A percentile compares a stretch with the other conserved stretches of the same genome.
These are phyloP conservation scores for Onthophagus taurus DNA, from an alignment of 1,140 invertebrate species.

Conservation along the genomic window DNA sequence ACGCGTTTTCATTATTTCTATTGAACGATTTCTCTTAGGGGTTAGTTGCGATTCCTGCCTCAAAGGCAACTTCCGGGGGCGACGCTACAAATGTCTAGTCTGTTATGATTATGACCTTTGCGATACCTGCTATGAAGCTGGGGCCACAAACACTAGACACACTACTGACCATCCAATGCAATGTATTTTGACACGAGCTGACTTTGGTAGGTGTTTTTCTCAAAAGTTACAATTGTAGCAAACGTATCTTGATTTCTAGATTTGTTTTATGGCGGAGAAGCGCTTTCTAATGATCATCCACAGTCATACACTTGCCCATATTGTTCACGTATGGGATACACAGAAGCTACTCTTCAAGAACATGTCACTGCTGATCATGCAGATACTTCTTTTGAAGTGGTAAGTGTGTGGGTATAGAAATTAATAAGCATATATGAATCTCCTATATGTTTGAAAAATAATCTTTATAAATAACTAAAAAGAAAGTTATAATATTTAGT, in stretches of 20 bases:
- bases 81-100: constrained; percentile 96
- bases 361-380: constrained; percentile 85
- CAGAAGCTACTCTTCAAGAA: constrained; percentile 82
- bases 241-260: constrained; percentile 47
- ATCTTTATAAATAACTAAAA: too few relatives aligned
- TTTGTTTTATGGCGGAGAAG: constrained; percentile 91
- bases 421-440: too few relatives aligned
- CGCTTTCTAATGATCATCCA: constrained; percentile 77
- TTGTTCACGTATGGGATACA: constrained; percentile 93
- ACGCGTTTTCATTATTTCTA: neutral
- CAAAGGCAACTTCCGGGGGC: constrained; percentile 94
- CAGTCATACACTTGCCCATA: constrained; percentile 95
- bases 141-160: constrained; percentile 86
- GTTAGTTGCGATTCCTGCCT: constrained; percentile 99
- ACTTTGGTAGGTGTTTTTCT: constrained; percentile 66
- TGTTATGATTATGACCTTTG: constrained; percentile 99
- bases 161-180: constrained; percentile 96
- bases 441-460: too few relatives aligned
- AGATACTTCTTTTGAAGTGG: constrained; percentile 79
- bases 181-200: constrained; percentile 92
- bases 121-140: constrained; percentile 89
- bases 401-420: too few relatives aligned
- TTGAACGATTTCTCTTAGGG: constrained; percentile 44
- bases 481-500: too few relatives aligned
- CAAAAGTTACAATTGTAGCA: neutral